Conservation (phyloP, 2,888 invertebrate genomes). For the Linyphia triangularis region DNA sequence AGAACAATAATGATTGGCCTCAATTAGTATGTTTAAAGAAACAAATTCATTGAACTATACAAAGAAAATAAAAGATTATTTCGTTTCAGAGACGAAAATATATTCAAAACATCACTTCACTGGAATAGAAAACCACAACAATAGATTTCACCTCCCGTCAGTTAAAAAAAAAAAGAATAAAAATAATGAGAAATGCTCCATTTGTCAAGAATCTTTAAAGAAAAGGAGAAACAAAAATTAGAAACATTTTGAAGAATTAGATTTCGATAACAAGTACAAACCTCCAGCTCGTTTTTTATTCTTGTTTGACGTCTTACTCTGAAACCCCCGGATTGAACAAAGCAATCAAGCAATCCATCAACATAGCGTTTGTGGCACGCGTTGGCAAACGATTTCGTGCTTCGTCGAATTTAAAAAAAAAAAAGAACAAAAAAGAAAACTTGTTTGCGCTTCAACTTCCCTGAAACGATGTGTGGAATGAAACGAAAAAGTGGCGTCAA, state of each 20-base stretch:
- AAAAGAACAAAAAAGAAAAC: slow-evolving; percentile 36
- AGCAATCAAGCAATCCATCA: slow-evolving; percentile 46
- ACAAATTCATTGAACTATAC: no score
- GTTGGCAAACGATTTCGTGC: slow-evolving; percentile 3
- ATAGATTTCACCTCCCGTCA: background rate
- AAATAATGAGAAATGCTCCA: background rate
- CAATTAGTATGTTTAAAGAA: no score
- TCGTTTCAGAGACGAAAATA: no score
- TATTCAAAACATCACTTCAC: background rate
- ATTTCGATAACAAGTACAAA: slow-evolving; percentile 23
- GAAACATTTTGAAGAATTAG: slow-evolving; percentile 51
- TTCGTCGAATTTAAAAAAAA: background rate
- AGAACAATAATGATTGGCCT: no score
- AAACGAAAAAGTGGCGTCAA: slow-evolving; percentile 4
- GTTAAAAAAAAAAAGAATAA: background rate
- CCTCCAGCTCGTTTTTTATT: background rate
- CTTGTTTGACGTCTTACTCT: slow-evolving; percentile 5
- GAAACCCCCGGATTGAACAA: background rate
- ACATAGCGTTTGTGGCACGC: slow-evolving; percentile 1
- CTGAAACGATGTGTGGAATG: background rate
- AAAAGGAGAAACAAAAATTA: background rate
- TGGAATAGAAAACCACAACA: background rate
- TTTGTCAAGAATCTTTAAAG: slow-evolving; percentile 19
- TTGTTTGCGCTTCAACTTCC: slow-evolving; percentile 37
- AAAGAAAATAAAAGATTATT: no score